A percentile compares a stretch with the other conserved stretches of the same genome.
Conservation (phyloP, 2,888 invertebrate genomes). For the Nomada ferruginata region DNA sequence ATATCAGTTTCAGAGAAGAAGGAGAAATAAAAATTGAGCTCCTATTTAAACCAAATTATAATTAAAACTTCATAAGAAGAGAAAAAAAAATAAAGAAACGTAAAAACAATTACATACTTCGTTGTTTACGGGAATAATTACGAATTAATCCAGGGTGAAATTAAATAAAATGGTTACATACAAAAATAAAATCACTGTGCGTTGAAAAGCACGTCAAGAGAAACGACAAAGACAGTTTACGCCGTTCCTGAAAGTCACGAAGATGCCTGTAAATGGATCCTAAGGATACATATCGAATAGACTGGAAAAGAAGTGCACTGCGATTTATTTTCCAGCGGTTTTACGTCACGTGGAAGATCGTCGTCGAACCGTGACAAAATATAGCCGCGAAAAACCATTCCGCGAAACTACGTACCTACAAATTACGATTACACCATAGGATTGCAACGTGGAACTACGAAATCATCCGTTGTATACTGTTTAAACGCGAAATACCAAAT, state of each 20-base stretch:
- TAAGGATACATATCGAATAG: background rate
- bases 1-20: too few species aligned
- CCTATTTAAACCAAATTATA: too few species aligned
- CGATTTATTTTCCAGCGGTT: slow-evolving; percentile 21
- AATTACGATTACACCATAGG: background rate
- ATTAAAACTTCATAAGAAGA: too few species aligned
- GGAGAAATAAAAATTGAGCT: too few species aligned
- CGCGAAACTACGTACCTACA: background rate
- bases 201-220: background rate
- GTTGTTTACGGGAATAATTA: background rate
- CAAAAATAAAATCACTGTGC: background rate
- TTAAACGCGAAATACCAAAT: background rate
- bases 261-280: slow-evolving; percentile 19
- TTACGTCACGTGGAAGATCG: slow-evolving; percentile 13
- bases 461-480: background rate
- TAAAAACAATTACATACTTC: too few species aligned
- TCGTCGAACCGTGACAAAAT: slow-evolving; percentile 31
- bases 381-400: slow-evolving; percentile 12
- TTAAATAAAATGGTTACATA: too few species aligned
- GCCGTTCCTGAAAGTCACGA: background rate
- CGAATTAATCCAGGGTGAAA: background rate
- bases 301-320: slow-evolving; percentile 11
- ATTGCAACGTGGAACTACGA: background rate
- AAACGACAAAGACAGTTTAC: background rate
- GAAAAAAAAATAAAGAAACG: too few species aligned